Evolutionary conservation across 2,888 invertebrate genomes (phyloP), one percentile per base, ranked within the genome.

Genomic region (Caenorhabditis wallacei): DNA sequence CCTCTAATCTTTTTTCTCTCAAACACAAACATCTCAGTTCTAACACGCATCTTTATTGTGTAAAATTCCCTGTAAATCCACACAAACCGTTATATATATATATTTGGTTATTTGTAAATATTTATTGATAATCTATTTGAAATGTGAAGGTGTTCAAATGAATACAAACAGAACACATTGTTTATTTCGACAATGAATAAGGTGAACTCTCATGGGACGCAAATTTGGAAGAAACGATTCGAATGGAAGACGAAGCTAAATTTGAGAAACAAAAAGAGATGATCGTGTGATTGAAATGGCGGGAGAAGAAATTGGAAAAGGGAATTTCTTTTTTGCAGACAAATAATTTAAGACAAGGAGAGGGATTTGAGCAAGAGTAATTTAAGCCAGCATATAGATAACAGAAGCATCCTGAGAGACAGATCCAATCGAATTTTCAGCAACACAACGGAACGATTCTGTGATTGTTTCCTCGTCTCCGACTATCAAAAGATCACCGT

Each of bases 401-500:
- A 84, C 66, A 7, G 83, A 57, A 20, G 84, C 54, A 35, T 86
- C 84, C 48, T 72, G 69, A 16, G 69, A 57, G 18, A 61, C 84
- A 26, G 72, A 48, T 22, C 86, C 84, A 11, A 61, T 51, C 11
- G 63, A 10, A 18, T 86, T 86, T 30, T 69, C 66, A 24, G 86
- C 86, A 10, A 74, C 74, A 43, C 86, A 86, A 10, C 84, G 75
- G 74, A 86, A 84, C 11, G 84, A 83, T 48, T 83, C 84, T 13
- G 83, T 68, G 18, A 84, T 80, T 3, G 69, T 63, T 16, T 70
- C 40, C n/a, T 80, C 84, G 64, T 82, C 82, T 11, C 78, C 84
- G 20, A 85, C 68, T 16, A 84, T 63, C 5, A 85, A 51, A n/a
- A 85, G 68, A 61, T 85, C 85, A 10, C 84, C 84, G 64, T 85